Conservation (phyloP, 2,113 vertebrate genomes). For the Galbula dea region DNA sequence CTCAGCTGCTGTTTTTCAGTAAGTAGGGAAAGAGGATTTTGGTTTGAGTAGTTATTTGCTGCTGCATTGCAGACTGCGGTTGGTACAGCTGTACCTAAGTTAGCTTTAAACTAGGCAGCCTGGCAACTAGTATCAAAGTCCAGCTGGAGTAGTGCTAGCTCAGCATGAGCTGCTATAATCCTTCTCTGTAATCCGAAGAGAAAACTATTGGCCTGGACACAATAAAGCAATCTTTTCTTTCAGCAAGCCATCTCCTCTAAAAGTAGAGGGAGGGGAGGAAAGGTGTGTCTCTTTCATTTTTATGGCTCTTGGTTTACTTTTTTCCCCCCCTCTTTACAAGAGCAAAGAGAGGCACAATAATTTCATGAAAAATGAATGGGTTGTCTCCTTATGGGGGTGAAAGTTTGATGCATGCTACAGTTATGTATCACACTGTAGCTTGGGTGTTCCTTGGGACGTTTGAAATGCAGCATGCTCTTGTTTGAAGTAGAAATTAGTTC, state of each 20-base stretch:
- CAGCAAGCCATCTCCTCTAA: not conserved
- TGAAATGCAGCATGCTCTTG: not conserved
- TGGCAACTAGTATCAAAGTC: not conserved
- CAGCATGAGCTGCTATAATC: not conserved
- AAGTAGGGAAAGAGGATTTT: not conserved
- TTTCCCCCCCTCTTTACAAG: not conserved
- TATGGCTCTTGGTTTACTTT: not conserved
- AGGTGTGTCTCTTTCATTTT: not conserved
- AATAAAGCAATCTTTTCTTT: not conserved
- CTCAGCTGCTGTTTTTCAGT: constrained; percentile 15
- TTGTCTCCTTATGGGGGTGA: not conserved
- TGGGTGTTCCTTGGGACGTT: not conserved
- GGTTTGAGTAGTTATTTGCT: not conserved
- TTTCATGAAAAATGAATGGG: not conserved
- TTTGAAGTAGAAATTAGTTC: not conserved
- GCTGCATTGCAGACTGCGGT: constrained; percentile 18
- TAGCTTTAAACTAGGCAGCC: not conserved
- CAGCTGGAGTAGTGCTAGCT: not conserved
- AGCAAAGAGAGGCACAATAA: not conserved
- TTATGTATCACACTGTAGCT: accelerated
- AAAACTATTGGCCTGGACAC: not conserved
- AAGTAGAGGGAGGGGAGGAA: not conserved
- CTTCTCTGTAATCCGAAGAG: not conserved
- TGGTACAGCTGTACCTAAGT: not conserved
- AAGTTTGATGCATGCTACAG: not conserved